Evolutionary conservation across 2,797 vertebrate genomes (phyloP).

Genomic region (Pelodytes ibericus): DNA sequence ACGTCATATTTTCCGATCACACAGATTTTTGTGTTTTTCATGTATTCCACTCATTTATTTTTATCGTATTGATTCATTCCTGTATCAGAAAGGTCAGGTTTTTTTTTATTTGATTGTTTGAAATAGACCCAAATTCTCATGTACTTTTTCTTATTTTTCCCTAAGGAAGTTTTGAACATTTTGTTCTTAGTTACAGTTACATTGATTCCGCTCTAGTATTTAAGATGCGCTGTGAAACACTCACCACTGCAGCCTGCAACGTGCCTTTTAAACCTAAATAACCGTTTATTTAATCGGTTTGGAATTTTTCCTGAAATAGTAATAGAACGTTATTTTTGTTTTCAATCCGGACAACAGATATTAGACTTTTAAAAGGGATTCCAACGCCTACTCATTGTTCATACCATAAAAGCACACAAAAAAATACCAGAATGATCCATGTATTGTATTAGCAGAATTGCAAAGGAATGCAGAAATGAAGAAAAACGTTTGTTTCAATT

Average conservation of each 20-base stretch:
- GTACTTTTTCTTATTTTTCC: not conserved
- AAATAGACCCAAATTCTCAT: constrained; percentile 12
- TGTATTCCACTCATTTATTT: not conserved
- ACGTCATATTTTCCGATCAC: not conserved
- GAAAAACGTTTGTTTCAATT: too few species aligned
- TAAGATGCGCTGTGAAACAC: not conserved
- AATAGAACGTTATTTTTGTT: too few species aligned
- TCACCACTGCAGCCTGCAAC: not conserved
- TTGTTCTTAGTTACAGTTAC: not conserved
- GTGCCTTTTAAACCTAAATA: too few species aligned
- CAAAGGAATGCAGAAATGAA: too few species aligned
- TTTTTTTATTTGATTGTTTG: constrained; percentile 9
- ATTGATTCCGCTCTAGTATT: not conserved
- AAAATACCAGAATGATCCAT: too few species aligned
- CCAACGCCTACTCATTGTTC: too few species aligned
- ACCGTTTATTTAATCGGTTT: too few species aligned
- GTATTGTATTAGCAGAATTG: too few species aligned
- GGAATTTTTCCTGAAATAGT: too few species aligned
- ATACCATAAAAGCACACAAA: too few species aligned
- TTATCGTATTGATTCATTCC: constrained; percentile 2
- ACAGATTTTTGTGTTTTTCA: not conserved
- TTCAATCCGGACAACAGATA: too few species aligned
- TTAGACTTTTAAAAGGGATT: too few species aligned
- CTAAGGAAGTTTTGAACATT: not conserved
- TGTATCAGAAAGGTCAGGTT: not conserved